Conservation (phyloP, 2,797 vertebrate species). For the Coreius guichenoti region DNA sequence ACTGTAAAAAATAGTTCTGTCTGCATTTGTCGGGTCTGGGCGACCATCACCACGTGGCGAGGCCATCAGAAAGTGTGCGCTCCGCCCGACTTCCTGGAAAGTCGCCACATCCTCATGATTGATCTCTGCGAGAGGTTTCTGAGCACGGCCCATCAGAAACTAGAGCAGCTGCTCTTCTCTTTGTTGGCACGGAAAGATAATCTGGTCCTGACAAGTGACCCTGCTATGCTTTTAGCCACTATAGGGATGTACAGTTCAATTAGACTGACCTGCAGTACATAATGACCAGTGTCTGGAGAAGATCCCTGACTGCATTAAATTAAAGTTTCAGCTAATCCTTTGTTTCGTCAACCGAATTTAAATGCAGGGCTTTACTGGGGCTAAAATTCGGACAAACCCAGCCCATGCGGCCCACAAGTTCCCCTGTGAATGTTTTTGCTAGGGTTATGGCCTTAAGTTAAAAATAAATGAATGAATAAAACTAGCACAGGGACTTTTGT, state of each 20-base stretch:
- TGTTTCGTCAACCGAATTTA: background rate
- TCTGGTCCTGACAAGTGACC: constrained; percentile 56
- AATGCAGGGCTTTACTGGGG: too few relatives aligned
- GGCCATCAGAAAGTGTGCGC: constrained; percentile 27
- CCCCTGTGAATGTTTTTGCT: too few relatives aligned
- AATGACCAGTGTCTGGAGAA: constrained; percentile 24
- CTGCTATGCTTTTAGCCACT: constrained; percentile 57
- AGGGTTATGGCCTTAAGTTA: too few relatives aligned
- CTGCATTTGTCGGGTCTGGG: background rate
- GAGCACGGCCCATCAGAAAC: constrained; percentile 14
- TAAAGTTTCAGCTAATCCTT: constrained; percentile 39
- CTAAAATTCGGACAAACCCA: too few relatives aligned
- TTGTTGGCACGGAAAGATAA: constrained; percentile 46
- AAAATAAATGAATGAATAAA: too few relatives aligned
- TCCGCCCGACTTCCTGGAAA: constrained; percentile 29
- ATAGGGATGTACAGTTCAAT: constrained; percentile 63
- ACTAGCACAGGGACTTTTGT: too few relatives aligned
- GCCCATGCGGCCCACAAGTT: too few relatives aligned
- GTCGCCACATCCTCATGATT: constrained; percentile 37
- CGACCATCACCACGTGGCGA: background rate
- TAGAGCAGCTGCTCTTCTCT: constrained; percentile 20
- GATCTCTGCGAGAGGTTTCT: constrained; percentile 38
- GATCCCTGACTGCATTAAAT: constrained; percentile 3
- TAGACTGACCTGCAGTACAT: constrained; percentile 51
- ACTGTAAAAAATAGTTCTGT: background rate